Evolutionary conservation across 35 echinoderm and acorn worm species (phyloP).

Genomic region (Hemicentrotus pulcherrimus): DNA sequence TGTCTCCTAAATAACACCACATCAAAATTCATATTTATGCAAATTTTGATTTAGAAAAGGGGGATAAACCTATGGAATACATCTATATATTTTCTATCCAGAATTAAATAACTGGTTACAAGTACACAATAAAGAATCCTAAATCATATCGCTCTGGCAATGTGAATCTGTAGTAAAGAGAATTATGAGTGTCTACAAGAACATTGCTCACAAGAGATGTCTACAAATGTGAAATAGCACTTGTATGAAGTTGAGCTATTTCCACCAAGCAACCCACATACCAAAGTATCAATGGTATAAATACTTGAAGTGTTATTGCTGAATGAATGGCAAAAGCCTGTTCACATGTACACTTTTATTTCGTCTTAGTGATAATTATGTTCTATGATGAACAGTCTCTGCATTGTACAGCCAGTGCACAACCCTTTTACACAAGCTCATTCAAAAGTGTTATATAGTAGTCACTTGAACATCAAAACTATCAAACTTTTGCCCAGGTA

Average conservation of each 20-base stretch:
- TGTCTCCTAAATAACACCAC: neutral
- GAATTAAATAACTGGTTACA: neutral
- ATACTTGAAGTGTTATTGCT: neutral
- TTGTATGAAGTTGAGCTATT: neutral
- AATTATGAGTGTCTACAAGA: neutral
- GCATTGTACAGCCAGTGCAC: neutral
- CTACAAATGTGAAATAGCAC: neutral
- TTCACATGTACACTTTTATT: neutral
- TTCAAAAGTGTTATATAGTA: neutral
- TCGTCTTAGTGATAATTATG: neutral
- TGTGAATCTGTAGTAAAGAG: neutral
- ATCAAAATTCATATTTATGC: neutral
- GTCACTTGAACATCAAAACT: neutral
- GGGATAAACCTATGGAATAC: neutral
- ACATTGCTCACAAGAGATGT: neutral
- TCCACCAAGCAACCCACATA: too few species aligned
- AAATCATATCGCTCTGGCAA: neutral
- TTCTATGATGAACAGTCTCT: neutral
- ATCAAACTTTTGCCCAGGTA: neutral
- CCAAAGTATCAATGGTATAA: neutral
- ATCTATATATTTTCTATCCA: neutral
- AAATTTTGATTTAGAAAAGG: neutral
- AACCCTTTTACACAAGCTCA: neutral
- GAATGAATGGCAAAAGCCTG: neutral
- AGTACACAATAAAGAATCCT: neutral